phyloP scores from a whole-genome alignment of 2,888 invertebrate genomes.

The Scaptodrosophila latifasciaeformis region DNA sequence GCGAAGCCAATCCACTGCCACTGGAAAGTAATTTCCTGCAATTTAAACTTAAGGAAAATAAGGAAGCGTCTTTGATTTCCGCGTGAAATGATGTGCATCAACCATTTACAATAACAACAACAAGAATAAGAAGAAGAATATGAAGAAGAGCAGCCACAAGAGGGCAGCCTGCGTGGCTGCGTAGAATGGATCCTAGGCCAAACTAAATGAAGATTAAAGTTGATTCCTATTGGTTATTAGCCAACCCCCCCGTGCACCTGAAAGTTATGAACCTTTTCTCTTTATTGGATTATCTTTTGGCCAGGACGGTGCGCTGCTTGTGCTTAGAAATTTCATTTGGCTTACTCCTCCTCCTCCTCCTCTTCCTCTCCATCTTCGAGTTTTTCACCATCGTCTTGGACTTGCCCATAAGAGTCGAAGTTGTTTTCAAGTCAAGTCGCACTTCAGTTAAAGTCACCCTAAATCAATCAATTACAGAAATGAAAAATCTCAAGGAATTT shows the following conservation, averaged over 20 bases:
- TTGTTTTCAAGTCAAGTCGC: too few relatives aligned
- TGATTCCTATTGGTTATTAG: slow-evolving; percentile 59
- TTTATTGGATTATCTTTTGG: slow-evolving; percentile 4
- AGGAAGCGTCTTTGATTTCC: slow-evolving; percentile 69
- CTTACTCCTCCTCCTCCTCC: too few relatives aligned
- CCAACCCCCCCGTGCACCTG: slow-evolving; percentile 75
- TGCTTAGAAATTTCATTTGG: not conserved
- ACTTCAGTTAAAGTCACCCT: too few relatives aligned
- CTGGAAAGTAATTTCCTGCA: slow-evolving; percentile 68
- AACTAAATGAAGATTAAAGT: slow-evolving; percentile 47
- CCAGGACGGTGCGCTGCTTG: too few relatives aligned
- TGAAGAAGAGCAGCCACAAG: not conserved
- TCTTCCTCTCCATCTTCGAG: too few relatives aligned
- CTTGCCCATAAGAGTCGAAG: too few relatives aligned
- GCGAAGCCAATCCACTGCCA: slow-evolving; percentile 19
- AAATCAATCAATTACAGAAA: too few relatives aligned
- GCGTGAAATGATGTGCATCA: slow-evolving; percentile 62
- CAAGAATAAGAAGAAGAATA: slow-evolving; percentile 1
- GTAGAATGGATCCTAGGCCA: too few relatives aligned
- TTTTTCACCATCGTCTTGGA: too few relatives aligned
- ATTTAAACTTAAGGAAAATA: slow-evolving; percentile 67
- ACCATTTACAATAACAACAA: slow-evolving; percentile 25
- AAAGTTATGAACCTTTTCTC: not conserved
- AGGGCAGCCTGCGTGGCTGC: not conserved
- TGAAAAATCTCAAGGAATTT: too few relatives aligned